Base-by-base conservation (phyloP, 2,113 vertebrate genomes). In the Callaeas wilsoni region DNA sequence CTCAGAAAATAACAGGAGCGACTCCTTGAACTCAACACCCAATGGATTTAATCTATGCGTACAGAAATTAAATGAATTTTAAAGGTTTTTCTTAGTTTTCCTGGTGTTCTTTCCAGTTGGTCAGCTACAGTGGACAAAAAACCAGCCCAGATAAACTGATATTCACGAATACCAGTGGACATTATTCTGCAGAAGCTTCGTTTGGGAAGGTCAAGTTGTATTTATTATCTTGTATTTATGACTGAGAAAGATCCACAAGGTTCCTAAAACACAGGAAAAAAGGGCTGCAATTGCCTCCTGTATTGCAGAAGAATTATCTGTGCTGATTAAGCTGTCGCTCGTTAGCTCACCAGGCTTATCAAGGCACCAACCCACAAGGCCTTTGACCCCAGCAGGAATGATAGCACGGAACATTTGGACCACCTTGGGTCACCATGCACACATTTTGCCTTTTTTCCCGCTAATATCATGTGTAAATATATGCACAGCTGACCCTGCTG, bases 401-500 rank as follows among this genome's bases (percentile, higher is more conserved):
- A 96, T 53, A 93, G 84, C 6, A 0, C 35, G 30, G 70, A 85
- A 71, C 30, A 75, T 60, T 80, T 73, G 75, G 70, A 62, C 33
- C 59, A 59, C 50, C n/a, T 94, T 84, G 68, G 90, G 71, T 71
- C 71, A 46, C 0, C 9, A 6, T 8, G 41, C 70, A 77, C 37
- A 50, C 70, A 16, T 52, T 86, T 90, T 55, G 14, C 16, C 41
- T 33, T 77, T 86, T 60, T 78, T 47, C 84, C 44, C 41, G 57
- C 85, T 86, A 86, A 95, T 93, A 91, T 80, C 19, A 46, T 69
- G 53, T 19, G 82, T 62, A 88, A 96, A 88, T 90, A 88, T 92
- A 85, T 69, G 56, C 88, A 94, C 90, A 93, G 93, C 90, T 96
- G 96, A 94, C 93, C 90, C 83, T 64, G 82, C 64, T 41, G 42